Base-by-base conservation (phyloP, 2,797 vertebrate species). In the Alcedo quadribrachys region DNA sequence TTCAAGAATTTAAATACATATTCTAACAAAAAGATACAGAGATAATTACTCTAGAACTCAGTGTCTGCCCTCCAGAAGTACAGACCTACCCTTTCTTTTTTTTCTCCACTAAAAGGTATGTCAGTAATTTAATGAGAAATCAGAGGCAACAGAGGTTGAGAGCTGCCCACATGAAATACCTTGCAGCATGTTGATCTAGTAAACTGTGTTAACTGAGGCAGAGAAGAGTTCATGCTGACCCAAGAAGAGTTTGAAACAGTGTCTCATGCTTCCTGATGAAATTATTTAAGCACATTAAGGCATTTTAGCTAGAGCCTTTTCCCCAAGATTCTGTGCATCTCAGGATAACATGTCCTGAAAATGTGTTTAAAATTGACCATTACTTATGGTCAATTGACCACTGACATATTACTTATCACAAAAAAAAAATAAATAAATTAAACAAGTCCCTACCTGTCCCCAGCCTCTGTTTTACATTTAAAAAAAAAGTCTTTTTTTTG, bases 51-150 rank as follows among this genome's bases (percentile, higher is more conserved):
- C 48, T 73, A 40, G 11, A 77, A 71, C 11, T 61, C 3, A 5
- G 33, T 32, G 24, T 2, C 63, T 13, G 35, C 68, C 21, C 25
- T 71, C 24, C 50, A 46, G 20, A 82, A 53, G 18, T 22, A 42
- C 2, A 50, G 10, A 28, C 28, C 7, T 2, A 40, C 21, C 45
- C 8, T 63, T 21, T 7, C 30, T 28, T n/a, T 61, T 85, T 76
- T 68, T n/a, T 61, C 82, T 76, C 65, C 58, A 62, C 33, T 65
- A 22, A 40, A 61, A 11, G 4, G 3, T 42, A 68, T n/a, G 51
- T 53, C 58, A 58, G 32, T 54, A 75, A 75, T 73, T 78, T 50
- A 35, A 68, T 15, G n/a, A 82, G 18, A 89, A 89, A 68, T 57
- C 28, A 30, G 8, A 11, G 35, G 24, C 35, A 85, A 16, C 12